Conservation (phyloP, 1,140 invertebrate genomes). For the Bemisia tabaci region DNA sequence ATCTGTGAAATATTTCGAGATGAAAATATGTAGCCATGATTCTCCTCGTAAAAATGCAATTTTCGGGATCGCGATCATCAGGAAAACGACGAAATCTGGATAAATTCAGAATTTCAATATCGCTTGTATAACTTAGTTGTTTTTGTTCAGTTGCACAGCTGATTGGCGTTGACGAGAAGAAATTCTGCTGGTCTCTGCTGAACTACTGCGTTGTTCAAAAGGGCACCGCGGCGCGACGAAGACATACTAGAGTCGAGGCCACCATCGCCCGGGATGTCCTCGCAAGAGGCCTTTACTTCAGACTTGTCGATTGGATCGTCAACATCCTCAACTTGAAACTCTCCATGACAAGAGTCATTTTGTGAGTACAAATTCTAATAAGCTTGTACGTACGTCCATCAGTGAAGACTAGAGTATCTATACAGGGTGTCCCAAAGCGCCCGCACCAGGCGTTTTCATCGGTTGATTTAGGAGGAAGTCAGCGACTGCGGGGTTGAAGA, state of each 20-base stretch:
- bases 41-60: too few species aligned
- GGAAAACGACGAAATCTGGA: too few species aligned
- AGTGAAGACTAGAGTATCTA: background rate
- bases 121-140: too few species aligned
- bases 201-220: slow-evolving; percentile 74
- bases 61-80: too few species aligned
- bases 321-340: slow-evolving; percentile 71
- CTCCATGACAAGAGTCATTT: slow-evolving; percentile 58
- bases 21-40: too few species aligned
- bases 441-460: background rate
- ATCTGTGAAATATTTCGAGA: too few species aligned
- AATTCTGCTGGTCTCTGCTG: slow-evolving; percentile 68
- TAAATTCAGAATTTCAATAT: too few species aligned
- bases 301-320: slow-evolving; percentile 79
- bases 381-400: background rate
- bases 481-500: too few species aligned
- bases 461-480: background rate
- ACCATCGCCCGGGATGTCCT: slow-evolving; percentile 60
- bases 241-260: slow-evolving; percentile 60
- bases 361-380: slow-evolving; percentile 57
- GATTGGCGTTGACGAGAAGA: slow-evolving; percentile 59
- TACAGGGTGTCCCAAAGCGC: too few species aligned
- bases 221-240: slow-evolving; percentile 58
- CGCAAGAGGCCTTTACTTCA: slow-evolving; percentile 58
- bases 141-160: slow-evolving; percentile 49